Evolutionary conservation across 2,888 invertebrate genomes (phyloP).

Genomic region (Empis livida): DNA sequence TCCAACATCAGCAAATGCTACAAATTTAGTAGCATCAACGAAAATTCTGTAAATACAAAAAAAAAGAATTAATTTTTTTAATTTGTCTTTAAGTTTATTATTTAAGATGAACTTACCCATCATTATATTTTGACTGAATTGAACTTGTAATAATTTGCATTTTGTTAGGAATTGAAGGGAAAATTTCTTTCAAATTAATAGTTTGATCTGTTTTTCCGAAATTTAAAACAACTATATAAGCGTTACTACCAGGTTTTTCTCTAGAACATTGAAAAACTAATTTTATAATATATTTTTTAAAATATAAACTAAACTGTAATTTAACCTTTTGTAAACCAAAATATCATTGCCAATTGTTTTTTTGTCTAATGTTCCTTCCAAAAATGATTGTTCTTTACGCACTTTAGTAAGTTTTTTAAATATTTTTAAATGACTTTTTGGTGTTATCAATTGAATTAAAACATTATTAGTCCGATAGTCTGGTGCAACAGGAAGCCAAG

Average conservation of each 20-base stretch:
- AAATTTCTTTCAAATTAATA: slow-evolving; percentile 35
- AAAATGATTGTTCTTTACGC: slow-evolving; percentile 37
- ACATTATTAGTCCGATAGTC: slow-evolving; percentile 49
- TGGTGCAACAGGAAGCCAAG: slow-evolving; percentile 57
- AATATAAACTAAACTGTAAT: neutral
- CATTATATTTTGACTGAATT: slow-evolving; percentile 25
- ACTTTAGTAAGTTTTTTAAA: slow-evolving; percentile 45
- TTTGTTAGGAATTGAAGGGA: slow-evolving; percentile 16
- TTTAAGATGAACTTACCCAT: slow-evolving; percentile 20
- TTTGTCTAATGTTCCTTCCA: slow-evolving; percentile 21
- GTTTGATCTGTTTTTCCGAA: slow-evolving; percentile 35
- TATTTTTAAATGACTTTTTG: slow-evolving; percentile 48
- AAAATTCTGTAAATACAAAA: slow-evolving; percentile 15
- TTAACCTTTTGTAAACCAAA: slow-evolving; percentile 27
- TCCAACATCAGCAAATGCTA: slow-evolving; percentile 24
- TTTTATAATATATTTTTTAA: neutral
- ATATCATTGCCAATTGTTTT: slow-evolving; percentile 23
- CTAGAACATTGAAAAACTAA: slow-evolving; percentile 9
- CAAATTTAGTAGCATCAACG: slow-evolving; percentile 19
- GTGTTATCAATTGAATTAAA: slow-evolving; percentile 36
- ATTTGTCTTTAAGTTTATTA: neutral
- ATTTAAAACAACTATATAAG: slow-evolving; percentile 40
- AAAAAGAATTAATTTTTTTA: neutral
- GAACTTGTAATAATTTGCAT: slow-evolving; percentile 32
- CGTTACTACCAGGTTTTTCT: slow-evolving; percentile 21